These are phyloP conservation scores for Tetranychus piercei DNA, from an alignment of 2,888 invertebrate genomes.

Conservation along the genomic window DNA sequence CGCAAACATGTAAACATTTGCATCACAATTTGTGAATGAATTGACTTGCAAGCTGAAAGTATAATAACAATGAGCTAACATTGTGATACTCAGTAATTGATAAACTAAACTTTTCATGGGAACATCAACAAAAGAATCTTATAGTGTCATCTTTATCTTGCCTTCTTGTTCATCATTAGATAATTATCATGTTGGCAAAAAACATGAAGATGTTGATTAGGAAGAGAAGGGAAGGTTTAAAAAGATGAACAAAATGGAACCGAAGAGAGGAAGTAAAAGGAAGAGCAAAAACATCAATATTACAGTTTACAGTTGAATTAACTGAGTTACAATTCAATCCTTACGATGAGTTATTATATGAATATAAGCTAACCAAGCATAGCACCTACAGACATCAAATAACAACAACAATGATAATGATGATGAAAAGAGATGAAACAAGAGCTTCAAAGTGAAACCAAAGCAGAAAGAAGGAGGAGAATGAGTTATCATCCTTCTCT, in stretches of 20 bases:
- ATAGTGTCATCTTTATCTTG: not conserved
- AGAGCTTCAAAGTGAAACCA: not conserved
- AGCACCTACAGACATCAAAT: not conserved
- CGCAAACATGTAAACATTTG: too few relatives aligned
- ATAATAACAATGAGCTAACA: not conserved
- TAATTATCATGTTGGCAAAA: not conserved
- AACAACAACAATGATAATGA: not conserved
- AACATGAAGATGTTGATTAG: not conserved
- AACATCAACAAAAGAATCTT: not conserved
- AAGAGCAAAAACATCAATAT: not conserved
- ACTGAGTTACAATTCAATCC: not conserved
- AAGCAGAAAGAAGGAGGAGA: too few relatives aligned
- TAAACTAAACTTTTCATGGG: not conserved
- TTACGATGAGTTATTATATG: not conserved
- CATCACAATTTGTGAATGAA: too few relatives aligned
- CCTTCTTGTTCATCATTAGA: not conserved
- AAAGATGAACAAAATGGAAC: not conserved
- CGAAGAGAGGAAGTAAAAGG: not conserved
- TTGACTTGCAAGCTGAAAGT: not conserved
- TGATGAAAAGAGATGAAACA: not conserved
- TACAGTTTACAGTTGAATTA: not conserved
- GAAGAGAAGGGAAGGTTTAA: not conserved
- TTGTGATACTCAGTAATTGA: too few relatives aligned
- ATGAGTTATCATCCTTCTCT: too few relatives aligned
- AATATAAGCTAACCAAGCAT: not conserved